Evolutionary conservation across 2,797 vertebrate genomes (phyloP).

Genomic region (Pipistrellus nathusii): DNA sequence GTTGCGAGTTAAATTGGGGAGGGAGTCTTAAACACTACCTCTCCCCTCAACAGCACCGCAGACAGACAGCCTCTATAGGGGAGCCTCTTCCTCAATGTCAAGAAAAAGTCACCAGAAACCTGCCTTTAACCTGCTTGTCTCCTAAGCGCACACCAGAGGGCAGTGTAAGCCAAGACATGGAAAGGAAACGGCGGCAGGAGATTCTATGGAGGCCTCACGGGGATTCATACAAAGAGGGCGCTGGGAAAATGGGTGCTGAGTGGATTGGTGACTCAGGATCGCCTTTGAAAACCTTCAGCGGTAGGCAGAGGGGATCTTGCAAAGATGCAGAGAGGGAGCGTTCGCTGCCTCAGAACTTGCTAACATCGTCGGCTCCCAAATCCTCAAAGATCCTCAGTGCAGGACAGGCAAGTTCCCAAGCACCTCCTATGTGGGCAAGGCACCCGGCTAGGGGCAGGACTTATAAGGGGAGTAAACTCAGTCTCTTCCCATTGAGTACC

Average conservation of each 20-base stretch:
- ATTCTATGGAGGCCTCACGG: not conserved
- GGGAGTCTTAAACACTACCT: not conserved
- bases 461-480: not conserved
- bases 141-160: conserved; percentile 65
- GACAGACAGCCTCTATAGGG: not conserved
- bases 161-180: conserved; percentile 70
- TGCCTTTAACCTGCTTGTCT: not conserved
- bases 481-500: not conserved
- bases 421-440: not conserved
- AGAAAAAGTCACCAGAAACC: conserved; percentile 32
- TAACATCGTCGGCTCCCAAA: not conserved
- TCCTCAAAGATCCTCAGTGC: not conserved
- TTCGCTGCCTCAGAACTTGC: not conserved
- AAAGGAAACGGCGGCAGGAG: accelerated
- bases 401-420: not conserved
- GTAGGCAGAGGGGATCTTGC: not conserved
- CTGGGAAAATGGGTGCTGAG: not conserved
- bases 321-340: not conserved
- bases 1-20: not conserved
- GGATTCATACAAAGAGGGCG: not conserved
- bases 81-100: conserved; percentile 42
- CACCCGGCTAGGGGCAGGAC: not conserved
- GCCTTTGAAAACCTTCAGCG: not conserved
- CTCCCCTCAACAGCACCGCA: not conserved
- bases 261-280: not conserved